Evolutionary conservation across 1,140 invertebrate species (phyloP).

Genomic region (Brachionus sp.): DNA sequence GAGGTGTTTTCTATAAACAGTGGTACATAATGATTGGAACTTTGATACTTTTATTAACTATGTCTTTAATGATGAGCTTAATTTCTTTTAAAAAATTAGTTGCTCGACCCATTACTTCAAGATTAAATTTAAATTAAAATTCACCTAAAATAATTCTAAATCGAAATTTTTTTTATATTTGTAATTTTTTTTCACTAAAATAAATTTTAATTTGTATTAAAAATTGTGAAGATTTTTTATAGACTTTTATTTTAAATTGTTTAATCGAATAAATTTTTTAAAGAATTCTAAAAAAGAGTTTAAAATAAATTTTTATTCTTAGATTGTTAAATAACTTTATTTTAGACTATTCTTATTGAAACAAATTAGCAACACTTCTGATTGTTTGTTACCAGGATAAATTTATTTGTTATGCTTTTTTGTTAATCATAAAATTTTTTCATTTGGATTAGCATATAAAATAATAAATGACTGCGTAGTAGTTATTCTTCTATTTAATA

Average conservation of each 20-base stretch:
- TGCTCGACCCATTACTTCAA: not conserved
- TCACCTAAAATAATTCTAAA: not conserved
- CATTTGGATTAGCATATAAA: too few relatives aligned
- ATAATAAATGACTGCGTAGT: too few relatives aligned
- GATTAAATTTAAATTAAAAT: not conserved
- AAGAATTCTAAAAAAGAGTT: not conserved
- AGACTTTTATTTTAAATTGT: not conserved
- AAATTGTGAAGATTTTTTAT: not conserved
- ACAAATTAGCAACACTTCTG: too few relatives aligned
- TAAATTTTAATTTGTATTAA: not conserved
- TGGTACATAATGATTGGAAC: conserved; percentile 37
- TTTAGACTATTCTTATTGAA: too few relatives aligned
- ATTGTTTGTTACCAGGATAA: too few relatives aligned
- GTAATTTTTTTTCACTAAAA: not conserved
- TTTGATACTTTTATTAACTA: not conserved
- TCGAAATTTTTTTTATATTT: not conserved
- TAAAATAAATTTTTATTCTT: not conserved
- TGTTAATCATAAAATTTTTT: too few relatives aligned
- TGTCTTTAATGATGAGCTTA: conserved; percentile 35
- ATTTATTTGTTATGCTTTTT: too few relatives aligned
- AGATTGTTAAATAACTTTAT: too few relatives aligned
- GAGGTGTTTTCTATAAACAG: conserved; percentile 19
- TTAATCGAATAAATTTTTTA: not conserved
- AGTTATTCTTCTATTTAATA: too few relatives aligned
- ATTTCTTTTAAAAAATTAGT: conserved; percentile 17